Evolutionary conservation across 2,797 vertebrate genomes (phyloP), one percentile per base, ranked within the genome.

Genomic region (Rhadinocentrus ornatus): DNA sequence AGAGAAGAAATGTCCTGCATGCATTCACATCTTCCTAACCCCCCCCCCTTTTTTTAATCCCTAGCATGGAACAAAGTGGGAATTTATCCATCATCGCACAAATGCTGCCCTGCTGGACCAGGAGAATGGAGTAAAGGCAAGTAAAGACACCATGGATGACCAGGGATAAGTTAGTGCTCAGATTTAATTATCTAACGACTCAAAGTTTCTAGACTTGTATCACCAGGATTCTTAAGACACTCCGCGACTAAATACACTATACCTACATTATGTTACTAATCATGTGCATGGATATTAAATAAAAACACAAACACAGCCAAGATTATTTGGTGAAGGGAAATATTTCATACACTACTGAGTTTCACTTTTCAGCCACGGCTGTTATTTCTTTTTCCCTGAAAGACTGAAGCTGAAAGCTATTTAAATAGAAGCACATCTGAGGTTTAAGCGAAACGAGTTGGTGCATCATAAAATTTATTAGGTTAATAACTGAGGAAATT

Each of bases 281-380:
- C 41, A 31, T 31, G 54, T 65, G 66, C 59, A 58, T 64, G 46
- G 26, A 86, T 75, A 82, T 81, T 44, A 62, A 70, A 77, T 0
- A 9, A 35, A 79, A 70, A 64, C 71, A 22, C 73, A 67, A 73
- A 75, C 64, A 72, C 31, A 66, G 65, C 59, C 32, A 64, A 56
- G 54, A 27, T 46, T 57, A 60, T 76, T 74, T 80, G 63, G 62
- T 57, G 65, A 37, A 61, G 34, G 56, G n/a, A 74, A 87, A 76
- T 58, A 72, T 78, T 73, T 72, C 77, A 86, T 37, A 41, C 73
- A 57, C 78, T 55, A 83, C 75, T 84, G 64, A 73, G 77, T 81
- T 88, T 86, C 80, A 80, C 67, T 77, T 64, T 85, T 77, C 71
- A 87, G 75, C 61, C 27, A 22, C 37, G 70, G 37, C 66, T 79